Evolutionary conservation across 2,113 vertebrate genomes (phyloP).

Genomic region (Thymallus thymallus): DNA sequence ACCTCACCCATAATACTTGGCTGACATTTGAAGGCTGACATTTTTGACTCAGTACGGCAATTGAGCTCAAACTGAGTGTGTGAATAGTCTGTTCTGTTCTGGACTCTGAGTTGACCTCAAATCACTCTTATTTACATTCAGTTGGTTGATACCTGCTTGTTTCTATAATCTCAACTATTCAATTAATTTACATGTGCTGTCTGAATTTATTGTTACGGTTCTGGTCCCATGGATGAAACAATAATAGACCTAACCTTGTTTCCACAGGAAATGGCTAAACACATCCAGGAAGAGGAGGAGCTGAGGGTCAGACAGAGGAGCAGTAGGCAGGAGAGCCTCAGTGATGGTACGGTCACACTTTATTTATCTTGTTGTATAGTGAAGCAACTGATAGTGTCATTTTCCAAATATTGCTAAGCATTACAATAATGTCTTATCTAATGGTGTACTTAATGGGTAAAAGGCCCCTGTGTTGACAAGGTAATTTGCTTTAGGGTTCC

Average conservation of each 20-base stretch:
- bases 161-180: not conserved
- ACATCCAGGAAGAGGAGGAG: slow-evolving; percentile 76
- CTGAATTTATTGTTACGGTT: not conserved
- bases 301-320: slow-evolving; percentile 47
- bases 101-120: too few species aligned
- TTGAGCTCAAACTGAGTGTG: not conserved
- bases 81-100: not conserved
- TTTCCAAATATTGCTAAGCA: too few species aligned
- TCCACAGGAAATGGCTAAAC: slow-evolving; percentile 76
- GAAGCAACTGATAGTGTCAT: too few species aligned
- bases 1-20: not conserved
- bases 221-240: not conserved
- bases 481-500: not conserved
- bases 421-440: too few species aligned
- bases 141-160: not conserved
- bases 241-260: slow-evolving; percentile 1
- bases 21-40: not conserved
- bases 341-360: slow-evolving; percentile 58
- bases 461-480: too few species aligned
- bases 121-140: too few species aligned
- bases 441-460: too few species aligned
- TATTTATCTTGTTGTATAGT: too few species aligned
- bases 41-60: not conserved
- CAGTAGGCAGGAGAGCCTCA: slow-evolving; percentile 39
- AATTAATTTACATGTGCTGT: not conserved